Evolutionary conservation across 2,888 invertebrate genomes (phyloP).

Genomic region (Spodoptera picta): DNA sequence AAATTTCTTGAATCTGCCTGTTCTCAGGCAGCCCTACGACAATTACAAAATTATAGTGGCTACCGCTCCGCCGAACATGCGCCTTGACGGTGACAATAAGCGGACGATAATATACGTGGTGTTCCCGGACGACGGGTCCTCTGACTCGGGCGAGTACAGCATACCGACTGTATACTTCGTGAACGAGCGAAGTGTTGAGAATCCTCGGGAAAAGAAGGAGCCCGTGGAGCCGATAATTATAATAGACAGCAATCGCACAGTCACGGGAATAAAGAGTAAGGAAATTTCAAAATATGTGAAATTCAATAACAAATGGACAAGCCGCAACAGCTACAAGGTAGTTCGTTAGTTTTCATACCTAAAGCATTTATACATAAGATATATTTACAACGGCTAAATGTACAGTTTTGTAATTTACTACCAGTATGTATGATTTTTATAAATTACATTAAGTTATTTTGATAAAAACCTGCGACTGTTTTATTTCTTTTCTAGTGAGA

Average conservation of each 20-base stretch:
- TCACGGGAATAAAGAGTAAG: constrained; percentile 78
- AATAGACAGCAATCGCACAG: constrained; percentile 77
- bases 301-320: constrained; percentile 74
- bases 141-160: constrained; percentile 52
- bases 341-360: not conserved
- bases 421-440: not conserved
- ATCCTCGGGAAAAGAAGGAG: constrained; percentile 52
- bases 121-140: constrained; percentile 67
- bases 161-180: constrained; percentile 79
- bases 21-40: constrained; percentile 67
- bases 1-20: constrained; percentile 71
- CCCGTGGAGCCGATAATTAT: constrained; percentile 71
- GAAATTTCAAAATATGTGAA: constrained; percentile 73
- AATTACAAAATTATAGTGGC: constrained; percentile 79
- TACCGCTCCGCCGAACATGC: constrained; percentile 73
- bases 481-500: constrained; percentile 5
- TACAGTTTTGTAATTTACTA: not conserved
- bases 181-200: constrained; percentile 54
- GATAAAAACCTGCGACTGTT: constrained; percentile 1
- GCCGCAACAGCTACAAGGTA: constrained; percentile 45
- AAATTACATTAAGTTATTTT: not conserved
- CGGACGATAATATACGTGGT: constrained; percentile 75
- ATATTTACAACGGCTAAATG: not conserved
- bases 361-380: not conserved
- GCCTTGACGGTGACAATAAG: constrained; percentile 61